phyloP scores from a whole-genome alignment of 1,140 invertebrate species.

The Hesperophylax magnus region DNA sequence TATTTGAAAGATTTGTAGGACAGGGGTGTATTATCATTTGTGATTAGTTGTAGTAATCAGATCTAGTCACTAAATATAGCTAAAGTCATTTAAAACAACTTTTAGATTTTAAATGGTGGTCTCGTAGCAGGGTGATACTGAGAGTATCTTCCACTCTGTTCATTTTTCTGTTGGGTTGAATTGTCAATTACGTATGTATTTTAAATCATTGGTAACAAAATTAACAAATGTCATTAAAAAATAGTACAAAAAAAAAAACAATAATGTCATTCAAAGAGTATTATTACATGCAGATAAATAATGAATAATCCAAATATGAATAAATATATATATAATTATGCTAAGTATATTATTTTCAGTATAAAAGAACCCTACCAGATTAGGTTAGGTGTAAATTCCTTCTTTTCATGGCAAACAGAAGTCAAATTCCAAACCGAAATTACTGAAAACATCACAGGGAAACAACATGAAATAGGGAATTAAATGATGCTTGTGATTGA shows the following conservation, averaged over 20 bases:
- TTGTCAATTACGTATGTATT: too few species aligned
- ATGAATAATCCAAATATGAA: not conserved
- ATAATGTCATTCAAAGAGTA: not conserved
- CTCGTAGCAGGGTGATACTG: too few species aligned
- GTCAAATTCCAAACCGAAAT: conserved; percentile 39
- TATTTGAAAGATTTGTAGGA: too few species aligned
- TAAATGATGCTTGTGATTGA: not conserved
- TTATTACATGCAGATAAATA: conserved; percentile 3
- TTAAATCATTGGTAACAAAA: too few species aligned
- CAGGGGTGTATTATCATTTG: not conserved
- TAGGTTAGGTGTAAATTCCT: conserved; percentile 23
- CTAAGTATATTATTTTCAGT: conserved; percentile 11
- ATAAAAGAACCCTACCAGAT: conserved; percentile 27
- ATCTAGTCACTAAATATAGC: not conserved
- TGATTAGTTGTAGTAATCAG: not conserved
- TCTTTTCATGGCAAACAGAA: conserved; percentile 31
- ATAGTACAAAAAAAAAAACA: conserved; percentile 3
- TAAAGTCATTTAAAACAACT: too few species aligned
- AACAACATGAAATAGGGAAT: not conserved
- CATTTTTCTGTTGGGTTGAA: too few species aligned
- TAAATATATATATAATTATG: not conserved
- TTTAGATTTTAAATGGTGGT: too few species aligned
- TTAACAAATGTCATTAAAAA: not conserved
- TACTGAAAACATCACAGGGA: conserved; percentile 33
- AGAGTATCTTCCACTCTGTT: too few species aligned